Conservation (phyloP, 2,888 invertebrate genomes). For the Leptarthrus brevirostris region DNA sequence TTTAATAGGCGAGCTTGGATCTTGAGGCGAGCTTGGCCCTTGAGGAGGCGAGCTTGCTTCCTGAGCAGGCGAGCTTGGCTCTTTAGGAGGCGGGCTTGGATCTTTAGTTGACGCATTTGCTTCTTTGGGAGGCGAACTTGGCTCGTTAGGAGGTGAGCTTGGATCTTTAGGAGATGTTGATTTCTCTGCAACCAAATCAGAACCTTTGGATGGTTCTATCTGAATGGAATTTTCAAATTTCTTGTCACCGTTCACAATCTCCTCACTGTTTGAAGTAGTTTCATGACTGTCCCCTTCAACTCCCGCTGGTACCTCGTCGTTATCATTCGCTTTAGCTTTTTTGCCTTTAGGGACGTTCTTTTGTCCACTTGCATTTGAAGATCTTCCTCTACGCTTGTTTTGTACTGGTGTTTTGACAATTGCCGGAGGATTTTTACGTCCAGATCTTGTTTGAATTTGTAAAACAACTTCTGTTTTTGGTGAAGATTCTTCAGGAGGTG, state of each 20-base stretch:
- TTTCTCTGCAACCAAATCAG: background rate
- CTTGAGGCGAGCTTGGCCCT: too few species aligned
- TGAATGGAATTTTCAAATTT: background rate
- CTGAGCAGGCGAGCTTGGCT: too few species aligned
- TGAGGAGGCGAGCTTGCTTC: too few species aligned
- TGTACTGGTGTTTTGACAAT: constrained; percentile 2
- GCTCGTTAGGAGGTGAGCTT: background rate
- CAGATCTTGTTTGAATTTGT: constrained; percentile 31
- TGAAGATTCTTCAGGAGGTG: too few species aligned
- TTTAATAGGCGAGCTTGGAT: too few species aligned
- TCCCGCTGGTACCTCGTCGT: too few species aligned
- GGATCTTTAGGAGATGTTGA: background rate
- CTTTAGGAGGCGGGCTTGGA: too few species aligned
- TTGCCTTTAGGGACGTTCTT: constrained; percentile 46
- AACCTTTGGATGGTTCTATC: background rate
- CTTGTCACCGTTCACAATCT: background rate
- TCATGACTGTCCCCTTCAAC: background rate
- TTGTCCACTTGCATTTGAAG: constrained; percentile 27
- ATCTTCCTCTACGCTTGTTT: constrained; percentile 37
- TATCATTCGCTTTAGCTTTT: constrained; percentile 23
- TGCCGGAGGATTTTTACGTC: constrained; percentile 10
- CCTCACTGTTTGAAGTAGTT: too few species aligned
- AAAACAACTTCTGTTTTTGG: background rate
- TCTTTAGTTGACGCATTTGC: too few species aligned
- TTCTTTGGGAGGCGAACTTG: too few species aligned